phyloP scores from a whole-genome alignment of 64 coral and sea anemone species.

The Stichodactyla mertensii region DNA sequence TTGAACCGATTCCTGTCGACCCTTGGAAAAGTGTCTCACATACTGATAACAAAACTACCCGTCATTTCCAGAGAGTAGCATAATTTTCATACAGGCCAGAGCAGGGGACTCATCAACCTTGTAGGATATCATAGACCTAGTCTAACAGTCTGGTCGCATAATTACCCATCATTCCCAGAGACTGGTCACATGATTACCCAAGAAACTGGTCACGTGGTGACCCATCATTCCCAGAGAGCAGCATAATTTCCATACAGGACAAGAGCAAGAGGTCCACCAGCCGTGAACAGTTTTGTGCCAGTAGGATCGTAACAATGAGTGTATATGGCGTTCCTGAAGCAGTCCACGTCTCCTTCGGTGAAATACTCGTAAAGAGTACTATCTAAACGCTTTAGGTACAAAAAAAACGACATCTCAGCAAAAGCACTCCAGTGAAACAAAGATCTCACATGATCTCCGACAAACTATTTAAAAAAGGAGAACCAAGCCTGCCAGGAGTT shows the following conservation, averaged over 20 bases:
- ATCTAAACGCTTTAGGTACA: neutral
- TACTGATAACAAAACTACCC: neutral
- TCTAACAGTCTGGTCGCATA: neutral
- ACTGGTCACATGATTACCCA: neutral
- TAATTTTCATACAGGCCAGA: slow-evolving; percentile 84
- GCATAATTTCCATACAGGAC: slow-evolving; percentile 90
- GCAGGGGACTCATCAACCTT: slow-evolving; percentile 79
- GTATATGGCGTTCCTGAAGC: slow-evolving; percentile 84
- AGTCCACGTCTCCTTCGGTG: slow-evolving; percentile 28
- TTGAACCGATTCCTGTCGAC: too few species aligned
- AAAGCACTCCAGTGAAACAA: too few species aligned
- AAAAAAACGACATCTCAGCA: neutral
- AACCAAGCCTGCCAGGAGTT: too few species aligned
- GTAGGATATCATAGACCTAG: too few species aligned
- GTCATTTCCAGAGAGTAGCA: slow-evolving; percentile 79
- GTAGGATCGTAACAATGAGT: slow-evolving; percentile 94
- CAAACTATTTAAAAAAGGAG: too few species aligned
- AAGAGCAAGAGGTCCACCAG: slow-evolving; percentile 84
- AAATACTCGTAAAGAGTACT: slow-evolving; percentile 11
- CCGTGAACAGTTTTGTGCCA: slow-evolving; percentile 85
- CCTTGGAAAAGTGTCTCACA: too few species aligned
- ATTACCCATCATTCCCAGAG: slow-evolving; percentile 65
- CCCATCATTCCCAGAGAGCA: slow-evolving; percentile 75
- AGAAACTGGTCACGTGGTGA: neutral
- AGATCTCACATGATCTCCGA: too few species aligned